Evolutionary conservation across 2,888 invertebrate genomes (phyloP).

Genomic region (Drosophila quasianomalipes): DNA sequence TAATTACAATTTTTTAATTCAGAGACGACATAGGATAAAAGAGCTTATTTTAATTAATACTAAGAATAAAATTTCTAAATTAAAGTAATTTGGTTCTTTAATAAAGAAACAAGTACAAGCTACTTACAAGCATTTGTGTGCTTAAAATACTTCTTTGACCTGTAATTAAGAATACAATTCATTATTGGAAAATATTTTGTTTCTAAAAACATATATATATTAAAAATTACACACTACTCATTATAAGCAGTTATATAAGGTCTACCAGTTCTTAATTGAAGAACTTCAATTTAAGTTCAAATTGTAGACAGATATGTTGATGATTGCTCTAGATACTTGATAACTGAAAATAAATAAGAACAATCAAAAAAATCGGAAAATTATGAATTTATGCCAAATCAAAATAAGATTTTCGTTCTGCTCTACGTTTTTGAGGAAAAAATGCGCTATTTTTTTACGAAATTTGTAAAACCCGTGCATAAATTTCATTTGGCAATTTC

Average conservation of each 20-base stretch:
- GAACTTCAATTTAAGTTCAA: neutral
- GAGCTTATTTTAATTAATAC: neutral
- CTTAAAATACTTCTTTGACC: neutral
- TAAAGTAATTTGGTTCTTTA: neutral
- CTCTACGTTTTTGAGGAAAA: neutral
- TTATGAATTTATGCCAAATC: neutral
- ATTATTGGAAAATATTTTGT: neutral
- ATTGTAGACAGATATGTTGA: neutral
- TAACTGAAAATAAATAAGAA: neutral
- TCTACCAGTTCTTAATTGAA: no score
- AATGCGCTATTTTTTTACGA: slow-evolving; percentile 23
- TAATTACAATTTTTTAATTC: no score
- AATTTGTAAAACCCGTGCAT: slow-evolving; percentile 58
- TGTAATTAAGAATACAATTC: neutral
- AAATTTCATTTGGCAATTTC: slow-evolving; percentile 50
- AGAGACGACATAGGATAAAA: neutral
- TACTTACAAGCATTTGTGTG: neutral
- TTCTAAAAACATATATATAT: neutral
- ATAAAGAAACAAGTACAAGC: neutral
- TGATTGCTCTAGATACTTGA: neutral
- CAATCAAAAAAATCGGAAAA: fast-evolving
- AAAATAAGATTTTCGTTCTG: neutral
- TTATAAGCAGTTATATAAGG: no score
- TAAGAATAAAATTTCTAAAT: neutral
- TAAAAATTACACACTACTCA: no score